These are phyloP conservation scores for Saxidomus purpurata DNA, from an alignment of 1,140 invertebrate genomes.

Conservation along the genomic window DNA sequence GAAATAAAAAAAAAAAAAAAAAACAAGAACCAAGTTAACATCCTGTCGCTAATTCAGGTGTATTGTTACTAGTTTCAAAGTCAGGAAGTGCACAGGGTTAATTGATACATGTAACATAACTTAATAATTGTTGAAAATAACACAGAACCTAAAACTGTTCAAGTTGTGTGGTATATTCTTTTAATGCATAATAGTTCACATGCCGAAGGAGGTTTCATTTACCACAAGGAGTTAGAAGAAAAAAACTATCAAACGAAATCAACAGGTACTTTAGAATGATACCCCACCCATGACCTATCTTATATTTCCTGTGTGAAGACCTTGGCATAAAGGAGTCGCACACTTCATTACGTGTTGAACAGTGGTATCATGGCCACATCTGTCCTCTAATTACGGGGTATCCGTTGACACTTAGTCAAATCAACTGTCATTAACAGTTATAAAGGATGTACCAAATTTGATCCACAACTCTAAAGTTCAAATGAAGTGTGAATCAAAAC, in stretches of 20 bases:
- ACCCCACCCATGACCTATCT: background rate
- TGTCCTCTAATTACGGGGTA: constrained; percentile 20
- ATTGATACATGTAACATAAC: no score
- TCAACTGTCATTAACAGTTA: constrained; percentile 30
- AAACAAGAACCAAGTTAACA: no score
- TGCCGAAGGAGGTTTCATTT: background rate
- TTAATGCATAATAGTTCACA: background rate
- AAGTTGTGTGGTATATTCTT: background rate
- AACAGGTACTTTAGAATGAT: background rate
- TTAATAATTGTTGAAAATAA: no score
- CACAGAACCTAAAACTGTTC: background rate
- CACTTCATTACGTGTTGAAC: constrained; percentile 1
- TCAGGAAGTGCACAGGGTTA: no score
- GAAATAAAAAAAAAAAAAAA: no score
- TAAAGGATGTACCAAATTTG: constrained; percentile 35
- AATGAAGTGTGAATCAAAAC: constrained; percentile 3
- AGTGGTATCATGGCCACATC: constrained; percentile 20
- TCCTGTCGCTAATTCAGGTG: no score
- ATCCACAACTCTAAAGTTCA: background rate
- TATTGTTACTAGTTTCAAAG: no score
- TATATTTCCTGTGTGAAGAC: background rate
- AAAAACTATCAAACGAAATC: background rate
- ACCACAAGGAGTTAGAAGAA: no score
- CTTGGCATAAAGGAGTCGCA: background rate
- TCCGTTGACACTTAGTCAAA: background rate